A percentile compares a stretch with the other conserved stretches of the same genome.
phyloP scores from a whole-genome alignment of 2,888 invertebrate genomes.

The Cyaniris semiargus region DNA sequence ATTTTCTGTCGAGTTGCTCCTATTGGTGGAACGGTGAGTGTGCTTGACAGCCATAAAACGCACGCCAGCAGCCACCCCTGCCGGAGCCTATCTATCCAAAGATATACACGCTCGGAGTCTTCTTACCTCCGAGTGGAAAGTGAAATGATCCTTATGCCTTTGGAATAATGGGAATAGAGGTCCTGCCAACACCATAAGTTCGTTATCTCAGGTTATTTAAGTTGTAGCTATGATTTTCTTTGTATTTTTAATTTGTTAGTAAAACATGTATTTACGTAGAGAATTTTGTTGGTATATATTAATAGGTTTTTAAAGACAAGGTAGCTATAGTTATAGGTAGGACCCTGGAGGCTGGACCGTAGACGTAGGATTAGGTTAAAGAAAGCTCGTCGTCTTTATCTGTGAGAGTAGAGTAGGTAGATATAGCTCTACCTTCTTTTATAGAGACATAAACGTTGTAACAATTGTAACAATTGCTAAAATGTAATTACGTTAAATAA shows the following conservation, averaged over 20 bases:
- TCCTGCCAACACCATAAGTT: not conserved
- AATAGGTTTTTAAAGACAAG: too few species aligned
- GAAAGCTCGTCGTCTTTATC: too few species aligned
- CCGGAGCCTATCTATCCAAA: not conserved
- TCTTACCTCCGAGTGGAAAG: not conserved
- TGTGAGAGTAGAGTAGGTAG: too few species aligned
- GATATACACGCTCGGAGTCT: not conserved
- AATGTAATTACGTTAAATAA: not conserved
- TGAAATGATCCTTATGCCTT: not conserved
- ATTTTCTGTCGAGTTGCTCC: slow-evolving; percentile 44
- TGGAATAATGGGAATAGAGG: not conserved
- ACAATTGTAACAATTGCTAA: not conserved
- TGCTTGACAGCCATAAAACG: slow-evolving; percentile 58
- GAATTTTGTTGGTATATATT: too few species aligned
- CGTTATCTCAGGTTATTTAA: not conserved
- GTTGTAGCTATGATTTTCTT: not conserved
- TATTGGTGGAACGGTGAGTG: slow-evolving; percentile 50
- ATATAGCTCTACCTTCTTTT: too few species aligned
- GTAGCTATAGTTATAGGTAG: too few species aligned
- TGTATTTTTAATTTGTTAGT: too few species aligned
- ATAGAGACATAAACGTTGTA: too few species aligned
- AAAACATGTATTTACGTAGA: too few species aligned
- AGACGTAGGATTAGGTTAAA: too few species aligned
- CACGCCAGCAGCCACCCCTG: slow-evolving; percentile 42
- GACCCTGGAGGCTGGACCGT: too few species aligned